Conservation (phyloP, 2,888 invertebrate genomes). For the Pristionchus japonicus region DNA sequence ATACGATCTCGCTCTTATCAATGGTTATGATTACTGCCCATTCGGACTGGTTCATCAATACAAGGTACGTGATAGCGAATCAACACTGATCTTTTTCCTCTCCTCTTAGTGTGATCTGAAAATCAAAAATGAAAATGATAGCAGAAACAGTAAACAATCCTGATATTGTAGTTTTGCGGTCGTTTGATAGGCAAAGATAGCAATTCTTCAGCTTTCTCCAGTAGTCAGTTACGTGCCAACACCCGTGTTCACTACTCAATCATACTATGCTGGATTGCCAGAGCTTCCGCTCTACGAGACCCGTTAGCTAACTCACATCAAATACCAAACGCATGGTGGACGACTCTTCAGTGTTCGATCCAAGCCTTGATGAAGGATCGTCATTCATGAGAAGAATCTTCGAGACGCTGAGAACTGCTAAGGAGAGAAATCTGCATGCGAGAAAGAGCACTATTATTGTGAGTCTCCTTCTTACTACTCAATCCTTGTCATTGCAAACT, state of each 20-base stretch:
- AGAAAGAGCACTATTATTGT: not conserved
- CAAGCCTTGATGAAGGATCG: not conserved
- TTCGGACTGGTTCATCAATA: not conserved
- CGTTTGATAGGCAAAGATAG: too few species aligned
- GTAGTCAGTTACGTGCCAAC: not conserved
- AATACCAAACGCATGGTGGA: too few species aligned
- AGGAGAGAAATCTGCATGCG: not conserved
- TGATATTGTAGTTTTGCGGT: too few species aligned
- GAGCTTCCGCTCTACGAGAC: conserved; percentile 9
- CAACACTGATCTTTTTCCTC: too few species aligned
- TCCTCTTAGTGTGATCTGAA: too few species aligned
- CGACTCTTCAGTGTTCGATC: not conserved
- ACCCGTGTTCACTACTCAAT: not conserved
- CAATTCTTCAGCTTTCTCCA: not conserved
- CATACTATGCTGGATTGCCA: not conserved
- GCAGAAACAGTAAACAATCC: too few species aligned
- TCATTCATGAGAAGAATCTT: not conserved
- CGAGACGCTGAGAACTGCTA: not conserved
- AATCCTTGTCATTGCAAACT: too few species aligned
- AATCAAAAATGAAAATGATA: too few species aligned
- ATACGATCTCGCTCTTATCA: not conserved
- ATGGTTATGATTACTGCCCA: not conserved
- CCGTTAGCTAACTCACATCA: not conserved
- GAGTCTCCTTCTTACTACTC: too few species aligned
- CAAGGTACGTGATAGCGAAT: too few species aligned